phyloP scores from a whole-genome alignment of 2,888 invertebrate species.

The Lasioglossum calceatum region DNA sequence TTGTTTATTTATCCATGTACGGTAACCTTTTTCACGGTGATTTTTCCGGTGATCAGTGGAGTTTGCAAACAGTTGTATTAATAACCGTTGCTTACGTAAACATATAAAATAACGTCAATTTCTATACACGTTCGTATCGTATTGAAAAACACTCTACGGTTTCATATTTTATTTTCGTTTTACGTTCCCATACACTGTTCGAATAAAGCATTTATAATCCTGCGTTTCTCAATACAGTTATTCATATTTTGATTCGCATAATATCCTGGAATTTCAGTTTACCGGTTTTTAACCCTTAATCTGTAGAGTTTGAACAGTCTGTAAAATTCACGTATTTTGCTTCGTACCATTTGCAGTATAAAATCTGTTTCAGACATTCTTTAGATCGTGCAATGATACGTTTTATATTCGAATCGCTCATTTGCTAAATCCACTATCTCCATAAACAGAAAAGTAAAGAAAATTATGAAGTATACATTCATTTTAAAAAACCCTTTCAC shows the following conservation, averaged over 20 bases:
- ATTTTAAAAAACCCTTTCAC: too few species aligned
- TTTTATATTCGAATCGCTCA: too few species aligned
- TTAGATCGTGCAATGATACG: too few species aligned
- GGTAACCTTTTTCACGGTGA: background rate
- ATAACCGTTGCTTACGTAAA: background rate
- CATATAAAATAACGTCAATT: background rate
- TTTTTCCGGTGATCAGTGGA: background rate
- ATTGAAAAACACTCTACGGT: background rate
- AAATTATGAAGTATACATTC: too few species aligned
- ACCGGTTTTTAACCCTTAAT: background rate
- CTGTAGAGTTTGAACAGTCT: background rate
- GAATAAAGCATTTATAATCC: background rate
- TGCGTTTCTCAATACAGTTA: background rate
- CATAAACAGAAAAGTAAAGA: too few species aligned
- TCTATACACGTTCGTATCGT: background rate
- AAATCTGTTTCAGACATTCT: too few species aligned
- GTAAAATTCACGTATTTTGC: too few species aligned
- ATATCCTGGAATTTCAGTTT: background rate
- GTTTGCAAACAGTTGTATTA: background rate
- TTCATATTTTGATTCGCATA: background rate
- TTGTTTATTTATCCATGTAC: background rate
- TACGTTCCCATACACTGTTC: background rate
- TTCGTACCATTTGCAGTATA: too few species aligned
- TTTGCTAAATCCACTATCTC: too few species aligned
- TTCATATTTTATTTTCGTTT: background rate